Base-by-base conservation (phyloP, 1,140 invertebrate species). In the Sesamia nonagrioides region DNA sequence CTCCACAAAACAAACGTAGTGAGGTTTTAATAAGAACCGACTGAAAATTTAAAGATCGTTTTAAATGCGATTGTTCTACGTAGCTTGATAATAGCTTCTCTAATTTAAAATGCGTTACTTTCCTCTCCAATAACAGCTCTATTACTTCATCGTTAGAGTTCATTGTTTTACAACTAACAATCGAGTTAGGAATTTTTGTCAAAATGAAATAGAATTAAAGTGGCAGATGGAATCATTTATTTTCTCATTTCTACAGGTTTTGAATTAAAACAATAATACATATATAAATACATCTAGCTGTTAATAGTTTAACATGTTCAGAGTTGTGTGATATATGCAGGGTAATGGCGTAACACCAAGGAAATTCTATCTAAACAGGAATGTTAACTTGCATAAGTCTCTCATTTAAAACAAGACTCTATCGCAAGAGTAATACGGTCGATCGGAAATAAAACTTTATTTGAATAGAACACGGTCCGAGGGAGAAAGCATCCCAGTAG, bases 1-100 rank as follows among this genome's bases (percentile, higher is more conserved):
- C 7, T 78, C 63, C 21, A 54, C 45, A 69, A 75, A 79, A 81
- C 77, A 76, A 83, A 83, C 74, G 52, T 75, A 63, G 78, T 76
- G 80, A 81, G 79, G 78, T 82, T 86, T 87, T 85, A 85, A 89
- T 86, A 85, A 76, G 50, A 63, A 63, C 76, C 45, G 68, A 61
- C 72, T 77, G 66, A 72, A 77, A 81, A 77, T 68, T 77, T 79
- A 66, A 83, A 80, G 82, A 84, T 81, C 77, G 80, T 78, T 86
- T 82, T 72, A 78, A 84, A 79, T 78, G 80, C 63, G 77, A 87
- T 83, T 83, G 84, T 87, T 84, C 78, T 82, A 84, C 72, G 87
- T 85, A 85, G 54, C 78, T 79, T 72, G 79, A 79, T 86, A 85
- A 86, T 82, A 81, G 77, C 78, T 66, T 81, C 77, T 69, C 71